Conservation (phyloP, 2,113 vertebrate species). For the Apteryx mantelli region DNA sequence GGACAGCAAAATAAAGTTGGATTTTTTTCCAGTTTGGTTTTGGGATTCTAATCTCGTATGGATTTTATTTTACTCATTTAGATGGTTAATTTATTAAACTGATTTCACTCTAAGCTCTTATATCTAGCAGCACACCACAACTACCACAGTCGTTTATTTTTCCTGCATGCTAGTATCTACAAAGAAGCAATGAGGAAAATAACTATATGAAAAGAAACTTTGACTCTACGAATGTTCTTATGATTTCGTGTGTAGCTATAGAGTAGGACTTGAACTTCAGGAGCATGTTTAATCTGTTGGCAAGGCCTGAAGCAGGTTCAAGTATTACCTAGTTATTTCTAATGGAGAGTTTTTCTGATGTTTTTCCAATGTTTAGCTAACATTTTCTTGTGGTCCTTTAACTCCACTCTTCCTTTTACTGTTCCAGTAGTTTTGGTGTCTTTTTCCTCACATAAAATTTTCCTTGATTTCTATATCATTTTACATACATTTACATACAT, state of each 20-base stretch:
- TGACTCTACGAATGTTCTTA: too few relatives aligned
- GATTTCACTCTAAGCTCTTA: background rate
- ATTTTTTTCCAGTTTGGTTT: background rate
- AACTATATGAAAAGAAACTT: background rate
- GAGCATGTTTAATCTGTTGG: background rate
- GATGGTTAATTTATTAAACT: background rate
- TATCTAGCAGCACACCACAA: accelerated
- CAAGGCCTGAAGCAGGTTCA: background rate
- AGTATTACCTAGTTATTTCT: background rate
- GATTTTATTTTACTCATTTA: background rate
- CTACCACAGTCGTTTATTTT: background rate
- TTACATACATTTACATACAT: accelerated
- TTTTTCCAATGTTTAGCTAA: background rate
- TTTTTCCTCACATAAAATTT: background rate
- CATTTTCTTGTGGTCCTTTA: background rate
- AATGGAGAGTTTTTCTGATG: background rate
- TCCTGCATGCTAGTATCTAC: accelerated
- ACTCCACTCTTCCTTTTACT: background rate
- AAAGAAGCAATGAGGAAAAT: background rate
- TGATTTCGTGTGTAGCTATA: accelerated
- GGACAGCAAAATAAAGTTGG: background rate
- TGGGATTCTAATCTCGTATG: background rate
- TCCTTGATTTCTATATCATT: background rate
- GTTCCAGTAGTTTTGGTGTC: background rate
- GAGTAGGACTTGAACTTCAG: background rate